Evolutionary conservation across 2,797 vertebrate genomes (phyloP).

Genomic region (Cephalopachus bancanus): DNA sequence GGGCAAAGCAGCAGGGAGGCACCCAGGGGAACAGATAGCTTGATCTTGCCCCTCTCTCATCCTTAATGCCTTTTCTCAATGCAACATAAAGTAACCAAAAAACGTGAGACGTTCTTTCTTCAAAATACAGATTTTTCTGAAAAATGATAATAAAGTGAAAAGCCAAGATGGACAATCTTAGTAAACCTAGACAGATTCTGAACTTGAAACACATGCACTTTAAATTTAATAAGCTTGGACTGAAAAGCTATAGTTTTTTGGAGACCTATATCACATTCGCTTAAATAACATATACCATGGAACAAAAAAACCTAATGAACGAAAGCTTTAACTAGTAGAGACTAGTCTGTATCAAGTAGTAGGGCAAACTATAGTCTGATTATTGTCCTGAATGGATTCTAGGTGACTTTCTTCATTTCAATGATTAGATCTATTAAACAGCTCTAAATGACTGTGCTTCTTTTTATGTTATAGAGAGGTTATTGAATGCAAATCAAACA

Average conservation of each 20-base stretch:
- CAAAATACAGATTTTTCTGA: not conserved
- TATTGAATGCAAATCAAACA: not conserved
- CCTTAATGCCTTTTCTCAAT: not conserved
- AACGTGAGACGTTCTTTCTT: not conserved
- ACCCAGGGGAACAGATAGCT: not conserved
- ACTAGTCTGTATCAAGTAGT: not conserved
- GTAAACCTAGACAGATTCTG: not conserved
- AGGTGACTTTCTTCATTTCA: not conserved
- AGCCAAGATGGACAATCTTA: not conserved
- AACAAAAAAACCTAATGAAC: not conserved
- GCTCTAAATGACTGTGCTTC: not conserved
- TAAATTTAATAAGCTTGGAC: conserved; percentile 48
- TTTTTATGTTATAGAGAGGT: not conserved
- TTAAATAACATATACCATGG: not conserved
- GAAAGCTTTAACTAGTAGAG: conserved; percentile 1
- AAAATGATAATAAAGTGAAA: conserved; percentile 9
- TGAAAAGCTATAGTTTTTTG: not conserved
- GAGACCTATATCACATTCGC: not conserved
- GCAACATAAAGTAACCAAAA: not conserved
- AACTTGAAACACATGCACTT: not conserved
- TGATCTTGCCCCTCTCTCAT: not conserved
- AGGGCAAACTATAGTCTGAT: not conserved
- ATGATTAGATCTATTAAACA: not conserved
- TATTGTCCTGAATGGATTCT: not conserved
- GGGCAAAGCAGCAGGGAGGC: not conserved